Base-by-base conservation (phyloP, 1,140 invertebrate species). In the Bombus turneri region DNA sequence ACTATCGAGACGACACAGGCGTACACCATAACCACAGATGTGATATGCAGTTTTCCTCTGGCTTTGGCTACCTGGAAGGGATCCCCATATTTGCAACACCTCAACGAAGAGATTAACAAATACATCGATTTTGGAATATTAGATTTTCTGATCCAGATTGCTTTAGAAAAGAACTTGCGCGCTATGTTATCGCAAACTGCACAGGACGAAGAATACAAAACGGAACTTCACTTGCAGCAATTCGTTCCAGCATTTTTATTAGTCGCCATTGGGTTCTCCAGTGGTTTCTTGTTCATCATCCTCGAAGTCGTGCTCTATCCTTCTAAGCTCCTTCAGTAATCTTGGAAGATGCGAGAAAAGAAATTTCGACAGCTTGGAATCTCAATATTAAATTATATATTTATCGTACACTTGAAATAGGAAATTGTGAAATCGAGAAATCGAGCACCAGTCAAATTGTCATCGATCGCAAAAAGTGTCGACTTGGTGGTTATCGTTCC, bases 231-330 rank as follows among this genome's bases (percentile, higher is more conserved):
- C 3, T 81, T 93, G 3, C 66, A 79, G 3, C 87, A 93, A 28
- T 88, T 95, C 9, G 53, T 83, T 1, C 94, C 94, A 0, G 91
- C 89, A 10, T 95, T 93, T 84, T 71, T 95, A 22, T 77, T 94
- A 4, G 72, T 94, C 15, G 6, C 80, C 2, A 92, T 94, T 2
- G 94, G 94, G 13, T 93, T 90, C 78, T 3, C 53, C 13, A 31
- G 72, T 10, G 89, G 88, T 13, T 66, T 64, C 0, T 22, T 59
- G 0, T 2, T 85, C 1, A 10, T 91, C 5, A 15, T 91, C n/a
- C 22, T 83, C 15, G 90, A 91, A 37, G 53, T 88, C 28, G 59
- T 77, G 1, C 37, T 82, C 6, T 83, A 85, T 53, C 87, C 88
- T 0, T 76, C 43, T 0, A 81, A 72, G 47, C 9, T 62, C 5